Evolutionary conservation across 2,113 vertebrate genomes (phyloP).

Genomic region (Theristicus caerulescens): DNA sequence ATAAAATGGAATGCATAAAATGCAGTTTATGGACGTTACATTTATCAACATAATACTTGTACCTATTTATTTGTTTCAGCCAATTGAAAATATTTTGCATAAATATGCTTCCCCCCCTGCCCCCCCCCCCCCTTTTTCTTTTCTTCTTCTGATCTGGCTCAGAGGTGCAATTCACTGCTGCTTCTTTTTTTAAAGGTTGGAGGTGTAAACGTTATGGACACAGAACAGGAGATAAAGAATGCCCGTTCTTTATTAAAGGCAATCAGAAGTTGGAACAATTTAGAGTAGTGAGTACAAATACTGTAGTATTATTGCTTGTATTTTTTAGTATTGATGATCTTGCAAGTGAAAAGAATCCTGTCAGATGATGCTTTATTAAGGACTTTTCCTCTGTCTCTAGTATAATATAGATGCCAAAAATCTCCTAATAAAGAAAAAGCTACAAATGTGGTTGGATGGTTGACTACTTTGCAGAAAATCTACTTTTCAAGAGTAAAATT

Average conservation of each 20-base stretch:
- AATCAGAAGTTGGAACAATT: constrained; percentile 98
- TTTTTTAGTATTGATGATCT: neutral
- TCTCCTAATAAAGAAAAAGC: constrained; percentile 38
- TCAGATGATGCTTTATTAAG: constrained; percentile 11
- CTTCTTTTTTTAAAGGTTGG: constrained; percentile 84
- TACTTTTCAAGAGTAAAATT: neutral
- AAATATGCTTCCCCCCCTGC: neutral
- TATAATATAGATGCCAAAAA: constrained; percentile 7
- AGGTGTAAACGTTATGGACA: constrained; percentile 96
- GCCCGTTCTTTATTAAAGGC: constrained; percentile 97
- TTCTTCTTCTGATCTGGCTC: neutral
- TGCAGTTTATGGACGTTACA: neutral
- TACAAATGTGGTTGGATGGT: constrained; percentile 38
- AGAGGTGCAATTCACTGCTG: constrained; percentile 26
- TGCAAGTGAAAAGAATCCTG: neutral
- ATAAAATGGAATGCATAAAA: neutral
- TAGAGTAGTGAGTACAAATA: constrained; percentile 88
- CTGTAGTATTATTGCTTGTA: neutral
- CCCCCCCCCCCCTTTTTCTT: too few species aligned
- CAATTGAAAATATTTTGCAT: neutral
- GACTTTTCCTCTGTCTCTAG: constrained; percentile 36
- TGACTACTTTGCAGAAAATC: constrained; percentile 50
- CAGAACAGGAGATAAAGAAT: constrained; percentile 93
- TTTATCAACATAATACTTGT: neutral
- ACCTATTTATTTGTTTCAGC: neutral